These are phyloP conservation scores for Montipora foliosa DNA, from an alignment of 64 coral and sea anemone species.

Conservation along the genomic window DNA sequence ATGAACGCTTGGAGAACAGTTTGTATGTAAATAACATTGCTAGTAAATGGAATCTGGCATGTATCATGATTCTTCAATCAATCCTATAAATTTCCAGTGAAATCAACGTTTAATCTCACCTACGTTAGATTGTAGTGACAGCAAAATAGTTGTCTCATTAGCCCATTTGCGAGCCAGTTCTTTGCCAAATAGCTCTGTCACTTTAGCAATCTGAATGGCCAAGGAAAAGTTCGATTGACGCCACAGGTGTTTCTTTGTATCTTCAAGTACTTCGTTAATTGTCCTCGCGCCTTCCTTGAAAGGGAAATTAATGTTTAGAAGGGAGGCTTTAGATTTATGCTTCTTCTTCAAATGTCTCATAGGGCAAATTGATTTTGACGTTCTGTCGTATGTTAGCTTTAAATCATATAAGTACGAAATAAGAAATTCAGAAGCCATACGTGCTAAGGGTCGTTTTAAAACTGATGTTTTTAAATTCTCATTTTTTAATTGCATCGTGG, in stretches of 20 bases:
- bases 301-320: neutral
- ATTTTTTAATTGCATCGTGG: conserved; percentile 43
- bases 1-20: too few species aligned
- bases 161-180: conserved; percentile 13
- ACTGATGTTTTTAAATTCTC: conserved; percentile 45
- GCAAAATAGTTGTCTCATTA: neutral
- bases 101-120: neutral
- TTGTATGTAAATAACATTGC: too few species aligned
- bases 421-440: neutral
- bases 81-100: too few species aligned
- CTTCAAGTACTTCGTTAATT: neutral
- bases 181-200: conserved; percentile 45
- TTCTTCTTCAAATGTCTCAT: neutral
- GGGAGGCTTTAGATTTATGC: neutral
- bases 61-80: too few species aligned
- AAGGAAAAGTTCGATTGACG: neutral
- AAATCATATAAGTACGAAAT: neutral
- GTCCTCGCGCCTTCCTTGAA: neutral
- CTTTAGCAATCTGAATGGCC: conserved; percentile 37
- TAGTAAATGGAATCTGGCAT: too few species aligned
- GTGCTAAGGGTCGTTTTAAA: neutral
- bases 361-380: neutral
- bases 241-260: neutral
- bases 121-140: neutral
- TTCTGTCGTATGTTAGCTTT: neutral